phyloP scores from a whole-genome alignment of 2,888 invertebrate genomes.

The Ligdia adustata region DNA sequence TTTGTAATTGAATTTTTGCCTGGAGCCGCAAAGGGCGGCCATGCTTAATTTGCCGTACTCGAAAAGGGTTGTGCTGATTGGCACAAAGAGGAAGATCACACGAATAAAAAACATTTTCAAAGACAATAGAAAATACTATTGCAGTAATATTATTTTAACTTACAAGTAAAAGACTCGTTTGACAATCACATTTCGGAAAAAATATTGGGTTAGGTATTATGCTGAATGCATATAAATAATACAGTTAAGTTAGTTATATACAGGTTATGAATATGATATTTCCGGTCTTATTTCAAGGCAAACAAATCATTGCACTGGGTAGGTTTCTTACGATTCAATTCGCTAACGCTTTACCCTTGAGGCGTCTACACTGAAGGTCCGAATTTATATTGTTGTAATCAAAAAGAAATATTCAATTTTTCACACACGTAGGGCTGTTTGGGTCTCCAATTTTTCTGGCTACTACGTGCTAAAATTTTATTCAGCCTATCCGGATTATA shows the following conservation, averaged over 20 bases:
- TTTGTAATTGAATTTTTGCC: conserved; percentile 84
- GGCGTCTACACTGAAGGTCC: conserved; percentile 54
- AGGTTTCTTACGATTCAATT: not conserved
- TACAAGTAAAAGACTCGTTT: no score
- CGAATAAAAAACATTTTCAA: no score
- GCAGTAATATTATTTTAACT: no score
- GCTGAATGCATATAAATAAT: no score
- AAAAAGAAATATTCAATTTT: conserved; percentile 83
- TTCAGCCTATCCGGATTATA: conserved; percentile 76
- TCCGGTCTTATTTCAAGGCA: no score
- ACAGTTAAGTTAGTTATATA: no score
- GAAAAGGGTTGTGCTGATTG: conserved; percentile 64
- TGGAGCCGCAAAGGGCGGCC: conserved; percentile 79
- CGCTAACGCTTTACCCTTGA: conserved; percentile 36
- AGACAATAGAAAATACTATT: no score
- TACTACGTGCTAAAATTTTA: conserved; percentile 81
- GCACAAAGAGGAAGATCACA: no score
- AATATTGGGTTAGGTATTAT: no score
- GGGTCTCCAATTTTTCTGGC: conserved; percentile 63
- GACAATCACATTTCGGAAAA: no score
- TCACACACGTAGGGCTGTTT: conserved; percentile 70
- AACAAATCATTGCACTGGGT: no score
- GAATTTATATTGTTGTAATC: conserved; percentile 82
- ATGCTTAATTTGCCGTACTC: conserved; percentile 79
- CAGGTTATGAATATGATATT: no score